Base-by-base conservation (phyloP, 2,113 vertebrate genomes). In the Indicator maculatus region DNA sequence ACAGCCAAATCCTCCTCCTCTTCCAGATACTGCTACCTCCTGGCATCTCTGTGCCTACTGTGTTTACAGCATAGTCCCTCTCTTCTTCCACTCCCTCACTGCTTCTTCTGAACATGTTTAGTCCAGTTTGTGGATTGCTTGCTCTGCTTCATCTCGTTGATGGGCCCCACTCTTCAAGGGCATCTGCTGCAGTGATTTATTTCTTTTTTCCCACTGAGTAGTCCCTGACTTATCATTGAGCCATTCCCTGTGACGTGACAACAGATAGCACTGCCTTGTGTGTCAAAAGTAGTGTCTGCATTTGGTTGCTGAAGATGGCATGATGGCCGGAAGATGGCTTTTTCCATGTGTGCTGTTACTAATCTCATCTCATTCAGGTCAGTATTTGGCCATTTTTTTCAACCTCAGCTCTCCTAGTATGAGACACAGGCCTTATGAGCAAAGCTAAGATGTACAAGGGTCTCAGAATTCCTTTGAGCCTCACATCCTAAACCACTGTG, bases 101-200 rank as follows among this genome's bases (percentile, higher is more conserved):
- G 5, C 73, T 77, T 33, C 44, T 72, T 56, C 0, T 0, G 33
- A 41, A 88, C 28, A 26, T 31, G 23, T 8, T 60, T n/a, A 38
- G 41, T 55, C 27, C 61, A 30, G 26, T 59, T 60, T 83, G 56
- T 28, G 61, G 41, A 39, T 9, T 71, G 31, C 24, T 36, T 70
- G 55, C 21, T 45, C 75, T 31, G 67, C n/a, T 83, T 39, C 55
- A 56, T 17, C n/a, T 74, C 1, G 0, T 1, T 0, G 0, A 38
- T 3, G 6, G 2, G 8, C 26, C 50, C 31, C 0, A 0, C 16
- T 82, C 15, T 18, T 79, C 2, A 0, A 61, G 23, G 44, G 10
- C 24, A 65, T 58, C 6, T 86, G 41, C 20, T 66, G 12, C 28
- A 60, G 31, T 28, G 47, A 64, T 90, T 94, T 85, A n/a, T 88